phyloP scores from a whole-genome alignment of 2,797 vertebrate genomes.

The Erethizon dorsatum region DNA sequence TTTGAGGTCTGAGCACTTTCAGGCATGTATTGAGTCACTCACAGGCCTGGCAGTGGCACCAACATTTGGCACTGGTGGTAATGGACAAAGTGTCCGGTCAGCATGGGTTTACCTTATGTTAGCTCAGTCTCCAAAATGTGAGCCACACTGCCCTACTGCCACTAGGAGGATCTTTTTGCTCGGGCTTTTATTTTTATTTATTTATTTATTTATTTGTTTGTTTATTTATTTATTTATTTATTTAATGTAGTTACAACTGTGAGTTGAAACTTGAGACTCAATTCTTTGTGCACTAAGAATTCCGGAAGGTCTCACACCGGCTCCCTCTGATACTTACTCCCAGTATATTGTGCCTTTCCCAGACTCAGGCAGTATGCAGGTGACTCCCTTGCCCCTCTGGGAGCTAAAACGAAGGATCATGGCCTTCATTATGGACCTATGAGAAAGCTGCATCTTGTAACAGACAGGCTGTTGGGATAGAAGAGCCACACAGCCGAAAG shows the following conservation, averaged over 20 bases:
- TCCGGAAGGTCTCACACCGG: neutral
- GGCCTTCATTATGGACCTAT: neutral
- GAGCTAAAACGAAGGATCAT: neutral
- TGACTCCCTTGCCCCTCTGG: neutral
- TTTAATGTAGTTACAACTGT: neutral
- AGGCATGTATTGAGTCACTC: neutral
- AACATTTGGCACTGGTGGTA: neutral
- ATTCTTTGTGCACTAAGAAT: neutral
- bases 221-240: neutral
- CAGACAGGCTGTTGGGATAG: neutral
- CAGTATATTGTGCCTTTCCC: neutral
- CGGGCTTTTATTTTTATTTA: neutral
- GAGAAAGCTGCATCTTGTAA: neutral
- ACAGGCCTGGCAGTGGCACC: accelerated
- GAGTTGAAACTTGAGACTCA: neutral
- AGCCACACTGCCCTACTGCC: neutral
- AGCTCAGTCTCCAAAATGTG: neutral
- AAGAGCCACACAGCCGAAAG: neutral
- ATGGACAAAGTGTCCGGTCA: neutral
- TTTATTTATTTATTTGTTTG: no score
- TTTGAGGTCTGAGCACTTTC: no score
- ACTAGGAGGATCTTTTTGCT: accelerated
- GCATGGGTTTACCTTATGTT: neutral
- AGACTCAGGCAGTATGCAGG: neutral
- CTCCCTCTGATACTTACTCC: neutral